These are phyloP conservation scores for Macrochelys suwanniensis DNA, from an alignment of 2,797 vertebrate species.

Conservation along the genomic window DNA sequence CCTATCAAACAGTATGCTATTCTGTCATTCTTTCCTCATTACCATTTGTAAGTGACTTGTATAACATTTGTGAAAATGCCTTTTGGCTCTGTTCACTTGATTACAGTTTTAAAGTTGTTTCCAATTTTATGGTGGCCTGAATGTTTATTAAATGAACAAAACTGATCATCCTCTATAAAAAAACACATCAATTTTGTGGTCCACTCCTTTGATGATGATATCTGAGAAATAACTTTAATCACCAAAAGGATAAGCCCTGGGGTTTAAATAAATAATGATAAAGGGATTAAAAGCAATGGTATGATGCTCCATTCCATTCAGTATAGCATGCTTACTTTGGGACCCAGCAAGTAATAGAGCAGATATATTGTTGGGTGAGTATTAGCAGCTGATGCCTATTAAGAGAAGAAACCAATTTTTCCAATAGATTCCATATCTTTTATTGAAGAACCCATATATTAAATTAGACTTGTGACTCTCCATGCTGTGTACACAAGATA, in stretches of 20 bases:
- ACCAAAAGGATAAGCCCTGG: background rate
- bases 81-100: background rate
- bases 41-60: background rate
- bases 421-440: background rate
- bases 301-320: background rate
- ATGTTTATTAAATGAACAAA: background rate
- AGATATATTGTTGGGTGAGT: background rate
- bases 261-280: background rate
- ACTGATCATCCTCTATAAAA: background rate
- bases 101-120: background rate
- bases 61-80: background rate
- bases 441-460: background rate
- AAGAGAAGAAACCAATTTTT: background rate
- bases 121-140: background rate
- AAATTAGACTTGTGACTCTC: background rate
- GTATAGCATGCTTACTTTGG: background rate
- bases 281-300: background rate
- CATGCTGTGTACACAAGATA: background rate
- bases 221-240: background rate
- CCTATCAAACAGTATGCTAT: background rate
- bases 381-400: background rate
- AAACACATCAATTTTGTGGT: background rate
- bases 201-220: background rate
- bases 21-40: background rate
- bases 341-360: background rate